A percentile compares a stretch with the other conserved stretches of the same genome.
Conservation (phyloP, 2,113 vertebrate species). For the Oxygymnocypris stewartii region DNA sequence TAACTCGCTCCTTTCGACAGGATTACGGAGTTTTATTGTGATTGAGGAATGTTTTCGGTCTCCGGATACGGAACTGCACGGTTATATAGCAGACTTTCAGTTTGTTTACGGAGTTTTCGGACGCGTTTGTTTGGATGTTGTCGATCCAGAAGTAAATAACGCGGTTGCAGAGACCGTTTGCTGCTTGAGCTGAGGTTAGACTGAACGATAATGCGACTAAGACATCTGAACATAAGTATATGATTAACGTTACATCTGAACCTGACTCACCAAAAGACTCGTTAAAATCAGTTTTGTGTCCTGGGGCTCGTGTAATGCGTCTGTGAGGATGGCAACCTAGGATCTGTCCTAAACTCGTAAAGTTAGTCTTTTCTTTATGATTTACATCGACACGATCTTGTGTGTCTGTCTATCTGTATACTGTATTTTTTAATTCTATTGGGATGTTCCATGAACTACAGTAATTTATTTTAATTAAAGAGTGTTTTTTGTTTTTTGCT, state of each 20-base stretch:
- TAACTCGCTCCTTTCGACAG: neutral
- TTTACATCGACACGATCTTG: neutral
- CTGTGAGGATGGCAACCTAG: neutral
- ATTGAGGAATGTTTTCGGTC: neutral
- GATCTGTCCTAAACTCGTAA: constrained; percentile 6
- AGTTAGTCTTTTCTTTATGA: neutral
- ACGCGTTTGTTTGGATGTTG: constrained; percentile 20
- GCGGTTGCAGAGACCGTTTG: neutral
- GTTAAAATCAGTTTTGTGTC: constrained; percentile 3
- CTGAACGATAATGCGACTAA: neutral
- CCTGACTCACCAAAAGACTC: neutral
- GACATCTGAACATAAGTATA: too few relatives aligned
- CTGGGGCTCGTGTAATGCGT: neutral
- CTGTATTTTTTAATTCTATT: neutral
- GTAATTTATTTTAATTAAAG: neutral
- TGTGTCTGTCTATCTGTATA: neutral
- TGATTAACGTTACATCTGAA: neutral
- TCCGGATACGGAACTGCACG: neutral
- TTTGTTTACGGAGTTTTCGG: neutral
- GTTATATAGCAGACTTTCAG: neutral
- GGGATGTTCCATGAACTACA: neutral
- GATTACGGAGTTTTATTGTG: neutral
- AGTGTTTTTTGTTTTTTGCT: neutral
- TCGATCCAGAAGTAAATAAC: constrained; percentile 15
- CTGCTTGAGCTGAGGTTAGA: neutral